Evolutionary conservation across 2,888 invertebrate species (phyloP).

Genomic region (Noctua janthe): DNA sequence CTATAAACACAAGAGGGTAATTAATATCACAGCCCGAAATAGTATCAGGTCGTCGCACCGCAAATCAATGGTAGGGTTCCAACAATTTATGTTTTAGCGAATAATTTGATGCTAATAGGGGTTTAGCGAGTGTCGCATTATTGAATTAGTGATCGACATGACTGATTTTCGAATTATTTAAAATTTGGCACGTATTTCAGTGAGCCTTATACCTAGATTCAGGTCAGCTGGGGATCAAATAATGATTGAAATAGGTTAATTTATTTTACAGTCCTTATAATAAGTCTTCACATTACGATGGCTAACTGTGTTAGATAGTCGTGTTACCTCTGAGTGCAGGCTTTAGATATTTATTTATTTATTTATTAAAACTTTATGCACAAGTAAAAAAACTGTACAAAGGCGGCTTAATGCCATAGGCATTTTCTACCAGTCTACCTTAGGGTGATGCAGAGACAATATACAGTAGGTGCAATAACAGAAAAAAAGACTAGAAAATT

Average conservation of each 20-base stretch:
- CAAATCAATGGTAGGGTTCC: constrained; percentile 40
- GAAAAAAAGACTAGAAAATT: too few species aligned
- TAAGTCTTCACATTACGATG: not conserved
- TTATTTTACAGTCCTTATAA: not conserved
- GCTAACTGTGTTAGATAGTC: not conserved
- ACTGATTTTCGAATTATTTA: constrained; percentile 13
- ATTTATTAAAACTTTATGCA: too few species aligned
- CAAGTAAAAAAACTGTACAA: too few species aligned
- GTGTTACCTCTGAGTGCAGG: not conserved
- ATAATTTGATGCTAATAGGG: constrained; percentile 36
- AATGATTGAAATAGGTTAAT: not conserved
- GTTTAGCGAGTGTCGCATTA: constrained; percentile 13
- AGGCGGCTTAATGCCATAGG: too few species aligned
- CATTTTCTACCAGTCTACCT: too few species aligned
- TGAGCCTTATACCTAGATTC: not conserved
- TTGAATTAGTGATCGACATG: constrained; percentile 18
- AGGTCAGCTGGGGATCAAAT: not conserved
- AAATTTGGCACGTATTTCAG: not conserved
- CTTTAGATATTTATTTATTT: too few species aligned
- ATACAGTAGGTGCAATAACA: too few species aligned
- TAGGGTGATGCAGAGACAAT: too few species aligned
- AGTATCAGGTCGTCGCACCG: constrained; percentile 69
- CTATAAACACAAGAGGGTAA: constrained; percentile 63
- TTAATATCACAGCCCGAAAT: constrained; percentile 73
- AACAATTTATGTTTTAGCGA: constrained; percentile 42